phyloP scores from a whole-genome alignment of 2,113 vertebrate species.

The Oriolus oriolus region DNA sequence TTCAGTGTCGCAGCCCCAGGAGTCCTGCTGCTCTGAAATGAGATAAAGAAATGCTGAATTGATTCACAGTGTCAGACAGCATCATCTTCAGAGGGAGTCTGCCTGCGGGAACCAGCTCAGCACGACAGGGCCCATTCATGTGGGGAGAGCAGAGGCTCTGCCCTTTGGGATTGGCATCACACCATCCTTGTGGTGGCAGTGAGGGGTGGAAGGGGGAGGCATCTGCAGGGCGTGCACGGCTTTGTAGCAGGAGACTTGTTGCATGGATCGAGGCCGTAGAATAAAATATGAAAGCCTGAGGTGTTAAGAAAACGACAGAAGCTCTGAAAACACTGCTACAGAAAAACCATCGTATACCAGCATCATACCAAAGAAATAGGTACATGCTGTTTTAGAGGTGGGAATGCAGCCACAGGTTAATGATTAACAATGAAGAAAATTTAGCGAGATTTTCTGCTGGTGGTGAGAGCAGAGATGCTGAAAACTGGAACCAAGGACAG shows the following conservation, averaged over 20 bases:
- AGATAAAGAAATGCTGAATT: neutral
- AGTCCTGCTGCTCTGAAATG: neutral
- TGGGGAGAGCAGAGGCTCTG: neutral
- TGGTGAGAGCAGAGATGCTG: neutral
- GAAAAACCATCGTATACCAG: neutral
- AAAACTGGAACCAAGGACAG: neutral
- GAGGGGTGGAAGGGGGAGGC: neutral
- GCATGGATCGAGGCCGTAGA: rapidly evolving
- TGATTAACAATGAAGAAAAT: neutral
- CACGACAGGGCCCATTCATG: neutral
- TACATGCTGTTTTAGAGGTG: neutral
- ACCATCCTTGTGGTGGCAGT: neutral
- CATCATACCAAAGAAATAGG: neutral
- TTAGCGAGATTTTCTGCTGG: neutral
- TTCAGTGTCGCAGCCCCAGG: neutral
- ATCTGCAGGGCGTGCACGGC: neutral
- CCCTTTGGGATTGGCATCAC: neutral
- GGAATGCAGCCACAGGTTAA: neutral
- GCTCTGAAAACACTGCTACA: neutral
- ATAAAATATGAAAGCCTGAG: neutral
- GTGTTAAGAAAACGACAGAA: neutral
- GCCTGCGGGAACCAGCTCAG: neutral
- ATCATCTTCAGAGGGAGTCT: neutral
- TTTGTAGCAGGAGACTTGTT: neutral
- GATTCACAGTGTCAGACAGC: neutral